phyloP scores from a whole-genome alignment of 2,888 invertebrate genomes.

The Eupithecia abbreviata region DNA sequence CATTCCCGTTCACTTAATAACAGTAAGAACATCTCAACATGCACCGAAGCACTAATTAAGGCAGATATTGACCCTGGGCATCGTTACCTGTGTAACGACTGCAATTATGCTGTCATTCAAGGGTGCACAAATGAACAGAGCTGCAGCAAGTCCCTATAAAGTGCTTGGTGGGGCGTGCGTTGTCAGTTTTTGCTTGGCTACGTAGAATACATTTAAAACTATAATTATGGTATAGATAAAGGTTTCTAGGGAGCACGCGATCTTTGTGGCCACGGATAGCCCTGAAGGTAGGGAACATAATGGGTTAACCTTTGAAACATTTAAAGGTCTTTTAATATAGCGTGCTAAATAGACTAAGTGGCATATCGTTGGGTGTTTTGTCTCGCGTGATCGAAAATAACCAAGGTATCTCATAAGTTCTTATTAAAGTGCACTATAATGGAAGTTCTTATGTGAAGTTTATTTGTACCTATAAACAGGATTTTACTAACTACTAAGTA shows the following conservation, averaged over 20 bases:
- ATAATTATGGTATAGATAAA: constrained; percentile 32
- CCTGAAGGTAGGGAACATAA: not conserved
- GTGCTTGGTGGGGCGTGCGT: constrained; percentile 44
- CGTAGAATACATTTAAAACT: constrained; percentile 30
- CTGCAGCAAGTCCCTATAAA: constrained; percentile 35
- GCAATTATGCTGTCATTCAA: constrained; percentile 52
- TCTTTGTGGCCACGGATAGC: constrained; percentile 11
- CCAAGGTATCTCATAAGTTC: not conserved
- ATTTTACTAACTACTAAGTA: not conserved
- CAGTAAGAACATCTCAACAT: constrained; percentile 21
- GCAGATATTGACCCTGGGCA: constrained; percentile 38
- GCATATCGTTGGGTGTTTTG: not conserved
- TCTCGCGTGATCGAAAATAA: not conserved
- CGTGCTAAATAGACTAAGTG: not conserved
- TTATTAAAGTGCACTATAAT: not conserved
- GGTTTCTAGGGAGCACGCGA: constrained; percentile 35
- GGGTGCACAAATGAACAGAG: constrained; percentile 50
- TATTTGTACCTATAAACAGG: too few species aligned
- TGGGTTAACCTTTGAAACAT: not conserved
- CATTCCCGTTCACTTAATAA: constrained; percentile 31
- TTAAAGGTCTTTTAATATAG: not conserved
- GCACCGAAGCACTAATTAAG: constrained; percentile 28
- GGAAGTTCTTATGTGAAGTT: not conserved
- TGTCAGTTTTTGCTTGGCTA: constrained; percentile 40
- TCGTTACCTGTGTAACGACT: constrained; percentile 43